Percentiles rank a stretch among this genome's conserved stretches.
phyloP scores from a whole-genome alignment of 2,888 invertebrate genomes.

The Lepeophtheirus nordmannii region DNA sequence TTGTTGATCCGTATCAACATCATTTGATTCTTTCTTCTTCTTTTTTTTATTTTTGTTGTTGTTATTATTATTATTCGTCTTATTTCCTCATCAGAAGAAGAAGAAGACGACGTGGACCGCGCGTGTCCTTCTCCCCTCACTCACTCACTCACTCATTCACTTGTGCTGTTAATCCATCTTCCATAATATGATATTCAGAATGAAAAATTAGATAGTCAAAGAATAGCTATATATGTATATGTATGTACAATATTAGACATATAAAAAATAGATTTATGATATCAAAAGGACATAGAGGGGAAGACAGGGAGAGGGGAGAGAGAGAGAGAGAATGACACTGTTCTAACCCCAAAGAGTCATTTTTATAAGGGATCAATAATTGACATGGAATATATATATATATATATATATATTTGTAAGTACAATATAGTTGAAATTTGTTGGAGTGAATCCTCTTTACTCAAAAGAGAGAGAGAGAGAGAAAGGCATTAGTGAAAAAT shows the following conservation, averaged over 20 bases:
- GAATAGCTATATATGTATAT: too few relatives aligned
- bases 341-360: neutral
- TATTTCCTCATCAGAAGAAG: too few relatives aligned
- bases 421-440: neutral
- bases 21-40: neutral
- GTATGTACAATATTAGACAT: too few relatives aligned
- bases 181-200: neutral
- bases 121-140: constrained; percentile 3
- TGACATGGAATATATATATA: too few relatives aligned
- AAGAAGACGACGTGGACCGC: neutral
- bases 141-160: neutral
- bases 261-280: neutral
- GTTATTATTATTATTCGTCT: neutral
- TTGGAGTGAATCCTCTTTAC: too few relatives aligned
- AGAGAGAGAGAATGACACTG: neutral
- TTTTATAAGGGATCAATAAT: neutral
- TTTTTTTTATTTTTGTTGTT: too few relatives aligned
- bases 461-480: too few relatives aligned
- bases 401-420: neutral
- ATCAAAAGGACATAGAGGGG: neutral
- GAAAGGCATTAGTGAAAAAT: too few relatives aligned
- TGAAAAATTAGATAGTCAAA: neutral
- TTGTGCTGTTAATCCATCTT: neutral
- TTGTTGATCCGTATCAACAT: neutral
- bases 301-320: neutral